phyloP scores from a whole-genome alignment of 2,797 vertebrate species.

The Perodicticus potto region DNA sequence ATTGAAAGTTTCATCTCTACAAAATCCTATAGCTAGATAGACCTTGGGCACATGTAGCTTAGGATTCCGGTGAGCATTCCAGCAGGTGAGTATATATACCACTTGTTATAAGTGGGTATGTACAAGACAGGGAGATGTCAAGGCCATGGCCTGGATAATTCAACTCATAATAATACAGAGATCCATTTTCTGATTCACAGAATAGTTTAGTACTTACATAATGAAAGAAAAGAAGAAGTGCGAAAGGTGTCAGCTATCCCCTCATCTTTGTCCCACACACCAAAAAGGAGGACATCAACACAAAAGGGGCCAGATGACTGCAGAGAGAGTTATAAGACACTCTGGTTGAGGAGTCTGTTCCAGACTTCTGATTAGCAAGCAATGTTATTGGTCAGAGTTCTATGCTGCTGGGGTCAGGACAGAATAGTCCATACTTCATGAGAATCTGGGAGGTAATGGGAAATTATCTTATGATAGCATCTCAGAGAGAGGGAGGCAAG shows the following conservation, averaged over 20 bases:
- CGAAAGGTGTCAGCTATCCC: not conserved
- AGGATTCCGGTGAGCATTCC: not conserved
- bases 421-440: not conserved
- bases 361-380: not conserved
- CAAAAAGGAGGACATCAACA: not conserved
- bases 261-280: not conserved
- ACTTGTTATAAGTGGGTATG: not conserved
- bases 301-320: not conserved
- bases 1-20: not conserved
- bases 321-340: not conserved
- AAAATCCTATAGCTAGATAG: not conserved
- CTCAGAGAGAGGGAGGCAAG: not conserved
- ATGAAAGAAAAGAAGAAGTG: not conserved
- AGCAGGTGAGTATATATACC: not conserved
- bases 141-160: not conserved
- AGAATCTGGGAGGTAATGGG: not conserved
- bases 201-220: conserved; percentile 4
- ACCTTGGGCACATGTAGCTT: not conserved
- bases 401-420: not conserved
- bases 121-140: not conserved
- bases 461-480: not conserved
- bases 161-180: not conserved
- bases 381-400: not conserved
- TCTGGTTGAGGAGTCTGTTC: not conserved
- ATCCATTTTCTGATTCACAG: not conserved